Conservation (phyloP, 2,888 invertebrate genomes). For the Formica aserva region DNA sequence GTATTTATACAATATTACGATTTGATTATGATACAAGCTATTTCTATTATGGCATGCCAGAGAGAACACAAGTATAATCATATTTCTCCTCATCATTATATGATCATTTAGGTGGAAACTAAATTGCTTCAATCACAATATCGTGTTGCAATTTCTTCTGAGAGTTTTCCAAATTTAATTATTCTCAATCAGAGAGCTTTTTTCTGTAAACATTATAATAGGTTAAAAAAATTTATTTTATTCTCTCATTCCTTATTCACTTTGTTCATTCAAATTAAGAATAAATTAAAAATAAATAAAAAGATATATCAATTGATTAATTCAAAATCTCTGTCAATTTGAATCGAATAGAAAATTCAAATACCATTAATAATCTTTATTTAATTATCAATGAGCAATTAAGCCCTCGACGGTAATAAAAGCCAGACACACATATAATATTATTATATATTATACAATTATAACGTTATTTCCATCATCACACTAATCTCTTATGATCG, state of each 20-base stretch:
- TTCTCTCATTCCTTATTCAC: no score
- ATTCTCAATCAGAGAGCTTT: not conserved
- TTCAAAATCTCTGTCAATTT: not conserved
- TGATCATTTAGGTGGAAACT: constrained; percentile 9
- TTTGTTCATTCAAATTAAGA: not conserved
- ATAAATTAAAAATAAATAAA: constrained; percentile 5
- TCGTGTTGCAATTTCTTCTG: not conserved
- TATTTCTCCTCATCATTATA: constrained; percentile 16
- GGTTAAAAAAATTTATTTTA: not conserved
- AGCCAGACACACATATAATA: not conserved
- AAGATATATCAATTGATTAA: not conserved
- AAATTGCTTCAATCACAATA: not conserved
- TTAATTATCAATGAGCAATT: constrained; percentile 14
- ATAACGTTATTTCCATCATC: constrained; percentile 15
- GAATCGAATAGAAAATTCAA: constrained; percentile 17
- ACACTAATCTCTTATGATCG: constrained; percentile 1
- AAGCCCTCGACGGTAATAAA: constrained; percentile 1
- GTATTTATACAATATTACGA: not conserved
- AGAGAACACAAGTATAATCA: not conserved
- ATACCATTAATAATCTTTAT: constrained; percentile 2
- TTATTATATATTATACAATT: not conserved
- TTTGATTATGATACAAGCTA: constrained; percentile 6
- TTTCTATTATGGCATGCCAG: not conserved
- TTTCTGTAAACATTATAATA: not conserved
- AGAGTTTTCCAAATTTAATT: constrained; percentile 8